Evolutionary conservation across 2,113 vertebrate species (phyloP).

Genomic region (Etia nguti): DNA sequence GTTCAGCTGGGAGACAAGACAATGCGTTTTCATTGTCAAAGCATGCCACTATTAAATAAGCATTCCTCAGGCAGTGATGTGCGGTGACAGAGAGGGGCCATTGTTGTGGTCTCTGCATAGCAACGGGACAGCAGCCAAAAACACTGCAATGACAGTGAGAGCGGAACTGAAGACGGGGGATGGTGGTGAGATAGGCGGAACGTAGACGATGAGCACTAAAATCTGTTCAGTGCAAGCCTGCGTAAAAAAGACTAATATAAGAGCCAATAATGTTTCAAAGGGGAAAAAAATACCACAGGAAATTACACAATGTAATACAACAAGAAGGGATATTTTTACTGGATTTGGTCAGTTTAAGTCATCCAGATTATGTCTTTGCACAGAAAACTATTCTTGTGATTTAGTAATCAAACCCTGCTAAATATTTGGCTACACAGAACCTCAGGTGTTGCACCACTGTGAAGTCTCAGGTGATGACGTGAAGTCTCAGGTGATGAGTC

Average conservation of each 20-base stretch:
- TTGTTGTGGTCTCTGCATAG: conserved; percentile 64
- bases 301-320: neutral
- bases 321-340: neutral
- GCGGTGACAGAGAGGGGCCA: conserved; percentile 54
- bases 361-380: neutral
- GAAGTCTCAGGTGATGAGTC: neutral
- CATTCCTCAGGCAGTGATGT: conserved; percentile 50
- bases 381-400: neutral
- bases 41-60: conserved; percentile 58
- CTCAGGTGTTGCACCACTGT: neutral
- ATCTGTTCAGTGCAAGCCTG: neutral
- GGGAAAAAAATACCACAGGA: neutral
- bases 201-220: neutral
- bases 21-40: conserved; percentile 30
- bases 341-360: neutral
- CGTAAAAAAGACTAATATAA: neutral
- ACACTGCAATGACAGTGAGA: conserved; percentile 51
- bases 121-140: conserved; percentile 58
- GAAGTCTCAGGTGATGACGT: neutral
- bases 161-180: neutral
- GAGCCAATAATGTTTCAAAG: neutral
- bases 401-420: neutral
- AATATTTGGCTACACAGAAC: neutral
- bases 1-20: conserved; percentile 36
- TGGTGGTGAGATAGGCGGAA: conserved; percentile 1